These are phyloP conservation scores for Dermatophagoides farinae DNA, from an alignment of 1,140 invertebrate genomes.

Conservation along the genomic window DNA sequence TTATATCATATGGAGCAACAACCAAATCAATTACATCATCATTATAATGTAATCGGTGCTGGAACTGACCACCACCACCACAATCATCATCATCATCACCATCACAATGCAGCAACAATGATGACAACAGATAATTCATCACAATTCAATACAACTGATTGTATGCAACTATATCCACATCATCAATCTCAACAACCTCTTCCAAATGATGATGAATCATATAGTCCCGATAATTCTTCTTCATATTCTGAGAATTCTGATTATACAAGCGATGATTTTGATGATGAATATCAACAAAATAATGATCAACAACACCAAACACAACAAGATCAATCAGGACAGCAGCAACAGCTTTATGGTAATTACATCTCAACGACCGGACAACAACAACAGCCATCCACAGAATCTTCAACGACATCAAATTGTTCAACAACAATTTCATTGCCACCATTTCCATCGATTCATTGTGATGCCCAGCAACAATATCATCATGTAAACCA, in stretches of 20 bases:
- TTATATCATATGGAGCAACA: no score
- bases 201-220: not conserved
- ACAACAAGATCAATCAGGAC: conserved; percentile 1
- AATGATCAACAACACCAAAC: not conserved
- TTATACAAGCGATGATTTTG: conserved; percentile 21
- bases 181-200: no score
- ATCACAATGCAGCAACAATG: no score
- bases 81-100: no score
- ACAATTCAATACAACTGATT: no score
- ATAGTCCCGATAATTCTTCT: conserved; percentile 18
- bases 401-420: not conserved
- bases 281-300: conserved; percentile 5
- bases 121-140: no score
- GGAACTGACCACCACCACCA: no score
- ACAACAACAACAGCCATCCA: not conserved
- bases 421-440: not conserved
- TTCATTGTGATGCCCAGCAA: not conserved
- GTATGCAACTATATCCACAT: no score
- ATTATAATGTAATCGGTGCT: no score
- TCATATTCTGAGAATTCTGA: conserved; percentile 38
- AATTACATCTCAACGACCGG: no score
- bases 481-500: not conserved
- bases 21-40: no score
- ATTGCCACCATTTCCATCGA: conserved; percentile 13
- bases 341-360: not conserved